Conservation (phyloP, 2,888 invertebrate species). For the Pollenia labialis region DNA sequence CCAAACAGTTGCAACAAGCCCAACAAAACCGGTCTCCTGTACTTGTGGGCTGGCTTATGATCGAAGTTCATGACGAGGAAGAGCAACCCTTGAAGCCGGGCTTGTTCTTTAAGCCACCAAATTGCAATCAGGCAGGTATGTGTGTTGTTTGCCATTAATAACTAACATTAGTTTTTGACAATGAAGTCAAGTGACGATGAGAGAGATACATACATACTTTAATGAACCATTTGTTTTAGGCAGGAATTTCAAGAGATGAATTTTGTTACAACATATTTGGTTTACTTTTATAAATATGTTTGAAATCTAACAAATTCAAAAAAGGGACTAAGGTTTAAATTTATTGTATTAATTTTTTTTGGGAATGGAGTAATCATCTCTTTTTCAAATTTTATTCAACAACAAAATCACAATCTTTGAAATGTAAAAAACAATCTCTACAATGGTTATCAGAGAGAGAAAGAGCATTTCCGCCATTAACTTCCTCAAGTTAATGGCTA, state of each 20-base stretch:
- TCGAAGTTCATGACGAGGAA: conserved; percentile 83
- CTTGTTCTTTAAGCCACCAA: conserved; percentile 82
- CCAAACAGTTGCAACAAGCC: conserved; percentile 76
- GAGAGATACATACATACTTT: not conserved
- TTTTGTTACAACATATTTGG: not conserved
- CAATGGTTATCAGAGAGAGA: too few species aligned
- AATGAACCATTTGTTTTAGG: conserved; percentile 6
- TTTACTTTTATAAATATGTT: not conserved
- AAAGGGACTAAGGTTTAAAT: too few species aligned
- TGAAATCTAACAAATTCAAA: too few species aligned
- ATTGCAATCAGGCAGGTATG: conserved; percentile 84
- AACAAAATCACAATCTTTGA: too few species aligned
- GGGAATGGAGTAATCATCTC: too few species aligned
- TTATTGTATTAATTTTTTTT: too few species aligned
- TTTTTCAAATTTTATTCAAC: too few species aligned
- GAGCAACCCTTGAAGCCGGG: conserved; percentile 82
- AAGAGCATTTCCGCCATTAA: too few species aligned
- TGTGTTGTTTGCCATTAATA: conserved; percentile 83
- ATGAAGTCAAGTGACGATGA: not conserved
- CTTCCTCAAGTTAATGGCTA: too few species aligned
- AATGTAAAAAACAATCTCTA: too few species aligned
- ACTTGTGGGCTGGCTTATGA: conserved; percentile 81
- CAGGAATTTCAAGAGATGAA: not conserved
- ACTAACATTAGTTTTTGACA: conserved; percentile 77
- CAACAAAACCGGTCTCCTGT: conserved; percentile 77